Base-by-base conservation (phyloP, 1,140 invertebrate species). In the Marisa cornuarietis region DNA sequence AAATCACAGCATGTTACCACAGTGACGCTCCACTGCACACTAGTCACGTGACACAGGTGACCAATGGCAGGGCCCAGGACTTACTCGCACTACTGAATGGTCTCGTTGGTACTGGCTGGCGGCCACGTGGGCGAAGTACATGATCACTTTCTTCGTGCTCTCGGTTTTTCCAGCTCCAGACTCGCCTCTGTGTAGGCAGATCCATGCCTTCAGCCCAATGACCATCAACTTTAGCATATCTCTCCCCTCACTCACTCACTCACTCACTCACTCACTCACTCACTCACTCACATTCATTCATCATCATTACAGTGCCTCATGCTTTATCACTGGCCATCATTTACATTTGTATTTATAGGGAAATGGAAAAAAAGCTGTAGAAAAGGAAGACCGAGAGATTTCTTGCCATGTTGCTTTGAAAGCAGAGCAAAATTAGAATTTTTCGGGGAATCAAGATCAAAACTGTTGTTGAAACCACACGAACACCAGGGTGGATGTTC, bases 141-240 rank as follows among this genome's bases (percentile, higher is more conserved):
- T 96, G 94, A 99, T 98, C 94, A 99, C 98, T 93, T 99, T 99
- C 94, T 99, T 99, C 93, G 98, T 99, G 94, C 98, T 99, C 93
- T 99, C 98, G 94, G 97, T 99, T 94, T 99, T 99, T 42, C 98
- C 98, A 91, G 98, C 98, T 94, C 98, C 98, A 95, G 97, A 99
- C 93, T 99, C 98, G 92, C 97, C 98, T 63, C 83, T 83, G 81
- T 66, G 52, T 16, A 16, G 54, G 51, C 20, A 24, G 69, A 71
- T 58, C 54, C 54, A 58, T 58, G 54, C 54, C 54, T 58, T 58
- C 54, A 58, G 54, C 54, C 54, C 54, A 58, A 58, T 58, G 54
- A 58, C 54, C n/a, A 16, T 22, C 66, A 24, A 13, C n/a, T 68
- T 68, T 24, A 68, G 66, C 31, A 68, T 26, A 1, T 42, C 66